Evolutionary conservation across 2,113 vertebrate genomes (phyloP).

Genomic region (Tragelaphus imberbis): DNA sequence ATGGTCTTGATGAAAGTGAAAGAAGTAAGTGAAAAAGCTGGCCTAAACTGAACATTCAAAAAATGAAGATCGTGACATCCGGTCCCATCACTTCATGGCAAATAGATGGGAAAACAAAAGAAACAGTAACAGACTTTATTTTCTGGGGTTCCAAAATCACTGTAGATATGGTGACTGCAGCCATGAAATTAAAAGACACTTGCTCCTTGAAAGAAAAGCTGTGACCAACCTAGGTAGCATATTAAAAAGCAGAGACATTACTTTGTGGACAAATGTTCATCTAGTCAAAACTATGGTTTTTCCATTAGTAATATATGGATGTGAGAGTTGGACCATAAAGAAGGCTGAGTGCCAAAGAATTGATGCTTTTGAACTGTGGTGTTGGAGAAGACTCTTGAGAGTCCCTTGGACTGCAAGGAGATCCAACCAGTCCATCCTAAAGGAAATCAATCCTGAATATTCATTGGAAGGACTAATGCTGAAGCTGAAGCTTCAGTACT

Average conservation of each 20-base stretch:
- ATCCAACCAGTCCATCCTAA: background rate
- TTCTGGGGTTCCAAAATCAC: background rate
- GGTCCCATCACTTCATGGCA: background rate
- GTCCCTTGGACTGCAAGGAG: background rate
- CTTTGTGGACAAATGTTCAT: background rate
- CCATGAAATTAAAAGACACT: background rate
- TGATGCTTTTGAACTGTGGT: background rate
- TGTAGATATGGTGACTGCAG: background rate
- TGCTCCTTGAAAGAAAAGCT: background rate
- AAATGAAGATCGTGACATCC: background rate
- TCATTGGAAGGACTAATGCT: background rate
- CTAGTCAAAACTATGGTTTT: background rate
- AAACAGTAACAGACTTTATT: background rate
- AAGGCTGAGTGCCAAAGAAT: background rate
- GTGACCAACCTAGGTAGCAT: background rate
- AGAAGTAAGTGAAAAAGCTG: background rate
- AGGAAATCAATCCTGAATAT: background rate
- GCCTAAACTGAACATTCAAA: background rate
- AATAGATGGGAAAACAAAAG: background rate
- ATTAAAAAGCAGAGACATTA: background rate
- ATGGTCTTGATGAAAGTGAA: background rate
- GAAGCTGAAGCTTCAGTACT: background rate
- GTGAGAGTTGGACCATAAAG: background rate
- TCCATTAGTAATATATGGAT: background rate
- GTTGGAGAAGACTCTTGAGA: background rate